Conservation (phyloP, 2,113 vertebrate genomes). For the Progne subis region DNA sequence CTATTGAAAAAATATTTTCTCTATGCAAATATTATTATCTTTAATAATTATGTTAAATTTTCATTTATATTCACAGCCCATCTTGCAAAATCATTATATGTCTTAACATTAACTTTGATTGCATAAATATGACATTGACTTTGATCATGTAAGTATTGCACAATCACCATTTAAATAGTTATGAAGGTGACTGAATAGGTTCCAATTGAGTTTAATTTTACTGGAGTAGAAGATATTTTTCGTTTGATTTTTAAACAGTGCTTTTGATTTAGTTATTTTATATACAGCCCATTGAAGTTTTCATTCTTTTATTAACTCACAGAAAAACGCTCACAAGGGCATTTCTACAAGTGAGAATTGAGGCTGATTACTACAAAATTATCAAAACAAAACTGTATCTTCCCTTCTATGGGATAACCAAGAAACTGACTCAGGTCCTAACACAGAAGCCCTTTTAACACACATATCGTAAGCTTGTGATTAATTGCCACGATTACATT, state of each 20-base stretch:
- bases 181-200: constrained; percentile 47
- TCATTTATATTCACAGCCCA: constrained; percentile 75
- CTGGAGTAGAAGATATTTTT: constrained; percentile 13
- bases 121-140: constrained; percentile 82
- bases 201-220: constrained; percentile 40
- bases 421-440: background rate
- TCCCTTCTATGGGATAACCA: background rate
- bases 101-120: constrained; percentile 77
- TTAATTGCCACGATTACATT: background rate
- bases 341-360: background rate
- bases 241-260: constrained; percentile 14
- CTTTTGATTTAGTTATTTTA: constrained; percentile 10
- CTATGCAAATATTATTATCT: constrained; percentile 74
- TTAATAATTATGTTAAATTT: constrained; percentile 77
- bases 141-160: constrained; percentile 67
- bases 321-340: background rate
- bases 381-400: background rate
- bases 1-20: constrained; percentile 55
- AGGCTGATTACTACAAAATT: background rate
- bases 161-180: constrained; percentile 67
- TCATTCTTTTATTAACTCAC: background rate
- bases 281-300: background rate
- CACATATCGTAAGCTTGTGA: background rate
- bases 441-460: background rate
- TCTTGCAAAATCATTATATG: constrained; percentile 70